Evolutionary conservation across 2,113 vertebrate genomes (phyloP).

Genomic region (Anthoscopus minutus): DNA sequence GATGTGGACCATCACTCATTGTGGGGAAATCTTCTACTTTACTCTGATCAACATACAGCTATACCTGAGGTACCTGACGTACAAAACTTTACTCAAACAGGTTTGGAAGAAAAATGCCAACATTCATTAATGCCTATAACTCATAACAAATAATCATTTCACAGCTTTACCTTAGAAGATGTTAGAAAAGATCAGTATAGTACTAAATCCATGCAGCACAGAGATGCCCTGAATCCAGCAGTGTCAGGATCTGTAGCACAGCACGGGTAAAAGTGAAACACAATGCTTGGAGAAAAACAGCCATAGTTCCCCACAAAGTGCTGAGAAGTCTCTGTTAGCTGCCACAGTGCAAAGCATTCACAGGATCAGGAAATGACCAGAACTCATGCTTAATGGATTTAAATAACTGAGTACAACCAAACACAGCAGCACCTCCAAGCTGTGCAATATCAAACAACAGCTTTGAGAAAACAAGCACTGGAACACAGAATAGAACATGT

Average conservation of each 20-base stretch:
- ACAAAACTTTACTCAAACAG: not conserved
- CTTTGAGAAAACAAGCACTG: not conserved
- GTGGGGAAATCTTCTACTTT: not conserved
- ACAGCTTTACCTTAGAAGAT: not conserved
- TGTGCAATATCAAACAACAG: not conserved
- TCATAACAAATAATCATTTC: not conserved
- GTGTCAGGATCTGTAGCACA: not conserved
- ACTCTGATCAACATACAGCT: not conserved
- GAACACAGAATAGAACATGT: not conserved
- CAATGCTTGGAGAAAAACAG: not conserved
- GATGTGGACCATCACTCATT: accelerated
- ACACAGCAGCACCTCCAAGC: not conserved
- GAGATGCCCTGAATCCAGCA: not conserved
- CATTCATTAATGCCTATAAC: not conserved
- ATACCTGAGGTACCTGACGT: not conserved
- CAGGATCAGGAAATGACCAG: not conserved
- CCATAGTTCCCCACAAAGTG: not conserved
- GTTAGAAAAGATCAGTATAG: not conserved
- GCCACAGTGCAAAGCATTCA: not conserved
- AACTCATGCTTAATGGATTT: not conserved
- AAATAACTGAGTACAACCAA: not conserved
- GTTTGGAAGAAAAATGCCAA: not conserved
- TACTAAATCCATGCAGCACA: not conserved
- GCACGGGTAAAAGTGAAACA: not conserved
- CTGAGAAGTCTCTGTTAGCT: not conserved